Percentiles rank a stretch among this genome's conserved stretches.
Evolutionary conservation across 2,113 vertebrate genomes (phyloP).

Genomic region (Eclectus roratus): DNA sequence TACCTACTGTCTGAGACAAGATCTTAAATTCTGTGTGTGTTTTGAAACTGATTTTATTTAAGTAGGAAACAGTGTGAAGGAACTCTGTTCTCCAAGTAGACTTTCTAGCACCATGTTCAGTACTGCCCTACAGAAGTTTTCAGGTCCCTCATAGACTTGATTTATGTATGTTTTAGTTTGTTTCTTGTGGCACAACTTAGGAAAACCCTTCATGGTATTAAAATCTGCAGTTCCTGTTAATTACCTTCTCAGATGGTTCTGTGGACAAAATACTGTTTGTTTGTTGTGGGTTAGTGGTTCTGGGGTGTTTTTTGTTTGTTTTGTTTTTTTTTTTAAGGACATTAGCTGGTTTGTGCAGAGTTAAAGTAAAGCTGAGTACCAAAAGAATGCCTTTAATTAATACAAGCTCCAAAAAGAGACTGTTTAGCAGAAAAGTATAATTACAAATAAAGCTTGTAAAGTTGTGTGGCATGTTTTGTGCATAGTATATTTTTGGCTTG

Average conservation of each 20-base stretch:
- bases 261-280: not conserved
- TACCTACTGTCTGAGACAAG: not conserved
- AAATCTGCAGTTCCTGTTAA: not conserved
- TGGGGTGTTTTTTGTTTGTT: no score
- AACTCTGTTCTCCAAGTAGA: not conserved
- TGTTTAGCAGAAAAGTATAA: not conserved
- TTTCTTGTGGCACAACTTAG: not conserved
- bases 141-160: not conserved
- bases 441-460: not conserved
- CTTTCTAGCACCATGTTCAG: not conserved
- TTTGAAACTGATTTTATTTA: not conserved
- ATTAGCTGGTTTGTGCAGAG: not conserved
- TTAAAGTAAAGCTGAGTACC: not conserved
- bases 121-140: not conserved
- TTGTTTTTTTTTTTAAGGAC: not conserved
- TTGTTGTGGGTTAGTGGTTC: not conserved
- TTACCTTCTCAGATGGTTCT: not conserved
- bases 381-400: not conserved
- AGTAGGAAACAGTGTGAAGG: not conserved
- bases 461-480: not conserved
- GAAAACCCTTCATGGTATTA: not conserved
- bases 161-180: not conserved
- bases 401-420: not conserved
- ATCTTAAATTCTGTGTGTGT: not conserved
- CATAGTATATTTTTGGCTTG: not conserved